Percentiles rank a stretch among this genome's conserved stretches.
phyloP scores from a whole-genome alignment of 2,113 vertebrate genomes.

The Burhinus bistriatus region DNA sequence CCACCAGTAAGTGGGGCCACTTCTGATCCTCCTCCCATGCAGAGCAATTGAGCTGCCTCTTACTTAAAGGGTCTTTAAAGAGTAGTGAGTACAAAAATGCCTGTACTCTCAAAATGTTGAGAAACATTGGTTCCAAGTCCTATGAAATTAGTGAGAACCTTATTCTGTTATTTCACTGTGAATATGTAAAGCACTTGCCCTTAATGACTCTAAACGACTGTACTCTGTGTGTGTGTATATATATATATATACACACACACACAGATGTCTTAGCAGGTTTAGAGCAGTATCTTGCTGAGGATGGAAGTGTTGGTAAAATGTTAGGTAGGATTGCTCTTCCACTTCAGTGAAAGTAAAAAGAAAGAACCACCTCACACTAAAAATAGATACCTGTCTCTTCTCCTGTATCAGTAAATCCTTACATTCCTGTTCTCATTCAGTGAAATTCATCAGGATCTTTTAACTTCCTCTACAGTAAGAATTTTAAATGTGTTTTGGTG shows the following conservation, averaged over 20 bases:
- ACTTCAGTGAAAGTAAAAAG: background rate
- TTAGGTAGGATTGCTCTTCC: background rate
- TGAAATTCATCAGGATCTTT: background rate
- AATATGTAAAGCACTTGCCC: background rate
- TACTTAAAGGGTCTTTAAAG: background rate
- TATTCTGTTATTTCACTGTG: background rate
- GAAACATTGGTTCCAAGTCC: background rate
- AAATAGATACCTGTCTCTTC: background rate
- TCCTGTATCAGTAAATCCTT: background rate
- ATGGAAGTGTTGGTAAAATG: background rate
- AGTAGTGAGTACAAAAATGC: background rate
- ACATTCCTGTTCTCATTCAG: background rate
- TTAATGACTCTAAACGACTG: background rate
- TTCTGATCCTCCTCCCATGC: background rate
- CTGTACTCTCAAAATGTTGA: background rate
- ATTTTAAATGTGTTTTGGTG: background rate
- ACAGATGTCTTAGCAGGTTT: background rate
- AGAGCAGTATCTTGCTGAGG: background rate
- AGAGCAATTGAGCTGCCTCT: background rate
- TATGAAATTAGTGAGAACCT: background rate
- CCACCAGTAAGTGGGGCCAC: fast-evolving
- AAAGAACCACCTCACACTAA: background rate
- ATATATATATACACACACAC: fast-evolving
- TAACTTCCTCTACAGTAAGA: background rate
- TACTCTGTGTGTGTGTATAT: fast-evolving